Conservation (phyloP, 2,113 vertebrate genomes). For the Lycaon pictus region DNA sequence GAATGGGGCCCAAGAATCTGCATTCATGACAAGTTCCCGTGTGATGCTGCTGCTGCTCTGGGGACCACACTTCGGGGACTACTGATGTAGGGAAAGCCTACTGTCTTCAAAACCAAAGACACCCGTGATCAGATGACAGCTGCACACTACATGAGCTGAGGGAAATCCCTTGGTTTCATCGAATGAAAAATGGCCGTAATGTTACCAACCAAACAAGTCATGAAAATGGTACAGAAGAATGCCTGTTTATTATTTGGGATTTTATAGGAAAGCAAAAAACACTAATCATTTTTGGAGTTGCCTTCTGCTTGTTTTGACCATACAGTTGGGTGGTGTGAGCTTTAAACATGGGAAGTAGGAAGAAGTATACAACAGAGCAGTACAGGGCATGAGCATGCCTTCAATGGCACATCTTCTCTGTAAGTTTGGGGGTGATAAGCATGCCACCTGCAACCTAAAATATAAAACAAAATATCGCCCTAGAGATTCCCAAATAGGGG, state of each 20-base stretch:
- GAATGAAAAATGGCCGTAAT: neutral
- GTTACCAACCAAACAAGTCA: neutral
- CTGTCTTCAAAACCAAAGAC: neutral
- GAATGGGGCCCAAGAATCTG: neutral
- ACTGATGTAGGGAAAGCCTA: neutral
- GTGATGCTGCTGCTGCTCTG: neutral
- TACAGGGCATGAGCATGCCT: neutral
- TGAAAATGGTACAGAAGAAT: neutral
- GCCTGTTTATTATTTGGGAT: neutral
- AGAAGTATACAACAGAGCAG: neutral
- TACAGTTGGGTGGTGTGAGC: neutral
- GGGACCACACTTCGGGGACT: neutral
- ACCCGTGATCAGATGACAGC: neutral
- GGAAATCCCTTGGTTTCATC: neutral
- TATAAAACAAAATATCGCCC: neutral
- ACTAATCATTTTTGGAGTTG: neutral
- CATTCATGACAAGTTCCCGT: neutral
- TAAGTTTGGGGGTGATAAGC: neutral
- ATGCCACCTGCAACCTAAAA: neutral
- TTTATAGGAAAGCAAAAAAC: neutral
- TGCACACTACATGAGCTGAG: neutral
- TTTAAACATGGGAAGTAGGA: neutral
- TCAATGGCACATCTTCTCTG: neutral
- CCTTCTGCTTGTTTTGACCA: neutral
- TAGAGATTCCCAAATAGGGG: neutral